phyloP scores from a whole-genome alignment of 2,888 invertebrate species.

The Diogma glabrata region DNA sequence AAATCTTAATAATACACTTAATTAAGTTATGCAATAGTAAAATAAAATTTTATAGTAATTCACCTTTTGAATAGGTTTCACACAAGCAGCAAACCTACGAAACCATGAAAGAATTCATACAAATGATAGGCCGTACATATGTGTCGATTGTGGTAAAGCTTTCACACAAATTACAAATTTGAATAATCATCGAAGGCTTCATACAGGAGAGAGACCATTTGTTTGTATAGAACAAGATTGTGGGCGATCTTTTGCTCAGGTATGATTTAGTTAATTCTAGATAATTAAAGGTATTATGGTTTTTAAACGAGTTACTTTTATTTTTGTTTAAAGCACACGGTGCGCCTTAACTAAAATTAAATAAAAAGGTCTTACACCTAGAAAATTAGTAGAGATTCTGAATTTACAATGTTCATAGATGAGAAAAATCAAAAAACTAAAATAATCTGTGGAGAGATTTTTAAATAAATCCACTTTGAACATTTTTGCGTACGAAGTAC shows the following conservation, averaged over 20 bases:
- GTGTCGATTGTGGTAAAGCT: slow-evolving; percentile 37
- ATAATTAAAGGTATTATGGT: no score
- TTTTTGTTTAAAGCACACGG: not conserved
- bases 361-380: no score
- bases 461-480: no score
- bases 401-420: no score
- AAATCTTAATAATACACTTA: no score
- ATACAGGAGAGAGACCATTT: slow-evolving; percentile 37
- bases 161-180: slow-evolving; percentile 38
- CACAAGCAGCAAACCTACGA: slow-evolving; percentile 37
- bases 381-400: no score
- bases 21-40: not conserved
- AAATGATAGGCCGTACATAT: slow-evolving; percentile 36
- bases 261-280: slow-evolving; percentile 20
- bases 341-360: no score
- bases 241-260: slow-evolving; percentile 37
- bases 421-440: no score
- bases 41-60: no score
- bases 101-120: slow-evolving; percentile 38
- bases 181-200: slow-evolving; percentile 36
- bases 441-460: no score
- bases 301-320: not conserved
- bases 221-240: slow-evolving; percentile 37
- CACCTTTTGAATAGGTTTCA: slow-evolving; percentile 30
- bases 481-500: no score